Evolutionary conservation across 2,113 vertebrate genomes (phyloP), one percentile per base, ranked within the genome.

Genomic region (Gasterosteus nipponicus): DNA sequence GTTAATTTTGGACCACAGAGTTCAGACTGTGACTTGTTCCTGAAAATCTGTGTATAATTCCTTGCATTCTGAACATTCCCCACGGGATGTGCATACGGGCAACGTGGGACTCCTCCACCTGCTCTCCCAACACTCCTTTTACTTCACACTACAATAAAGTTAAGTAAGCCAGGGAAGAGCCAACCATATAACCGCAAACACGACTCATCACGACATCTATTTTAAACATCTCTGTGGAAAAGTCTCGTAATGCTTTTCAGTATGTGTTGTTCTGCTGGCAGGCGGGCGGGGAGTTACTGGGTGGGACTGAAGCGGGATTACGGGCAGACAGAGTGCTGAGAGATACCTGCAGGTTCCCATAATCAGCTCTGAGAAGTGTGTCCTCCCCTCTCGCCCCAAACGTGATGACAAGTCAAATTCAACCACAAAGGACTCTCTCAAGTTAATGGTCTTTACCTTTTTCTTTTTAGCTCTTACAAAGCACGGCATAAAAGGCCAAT

Each of bases 1-100:
- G 59, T 39, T 53, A 1, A 63, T 72, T 77, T 73, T 76, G 33
- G 71, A 47, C 1, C 5, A 0, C 38, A 15, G 1, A 38, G 31
- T 69, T 69, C 11, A 59, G 26, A 49, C 29, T 38, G 26, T 41
- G 42, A 33, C 58, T 19, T 12, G 0, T 75, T 81, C 7, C 9
- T 41, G 31, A 73, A 78, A 12, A 10, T 61, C 15, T 9, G 33
- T 80, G 61, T 77, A 31, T 77, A 60, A 84, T 87, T 86, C 59
- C 73, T 49, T 29, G 56, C 75, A 75, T 91, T 88, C 84, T 80
- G 68, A 84, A 81, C 88, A 84, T 86, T 88, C 85, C 78, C 46
- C 62, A 3, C 35, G 26, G 26, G 42, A 63, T 51, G 44, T 87
- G 56, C 9, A 26, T 3, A 33, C 58, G 26, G 22, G 65, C 6